Conservation (phyloP, 2,113 vertebrate genomes). For the Tyrannus savana region DNA sequence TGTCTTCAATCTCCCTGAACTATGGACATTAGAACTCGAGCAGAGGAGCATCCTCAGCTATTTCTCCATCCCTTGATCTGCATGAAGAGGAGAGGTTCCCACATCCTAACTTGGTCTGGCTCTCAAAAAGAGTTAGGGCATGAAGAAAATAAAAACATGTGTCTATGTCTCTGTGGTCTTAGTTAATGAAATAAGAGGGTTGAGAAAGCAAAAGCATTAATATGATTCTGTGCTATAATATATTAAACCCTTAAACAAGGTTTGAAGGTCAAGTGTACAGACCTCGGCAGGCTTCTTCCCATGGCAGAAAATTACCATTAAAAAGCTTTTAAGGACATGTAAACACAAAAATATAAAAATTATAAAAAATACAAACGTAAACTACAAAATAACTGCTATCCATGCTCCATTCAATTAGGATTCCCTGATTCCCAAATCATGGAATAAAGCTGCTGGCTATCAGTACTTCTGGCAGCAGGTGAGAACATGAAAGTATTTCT, state of each 20-base stretch:
- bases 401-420: accelerated
- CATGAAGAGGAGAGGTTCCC: background rate
- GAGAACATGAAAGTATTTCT: background rate
- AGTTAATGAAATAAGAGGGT: constrained; percentile 33
- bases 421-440: background rate
- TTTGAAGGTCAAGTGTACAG: background rate
- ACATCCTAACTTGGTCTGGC: background rate
- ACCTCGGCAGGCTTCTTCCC: background rate
- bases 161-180: background rate
- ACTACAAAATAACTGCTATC: background rate
- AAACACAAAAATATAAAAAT: background rate
- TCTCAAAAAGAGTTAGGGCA: background rate
- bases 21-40: background rate
- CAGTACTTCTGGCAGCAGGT: background rate
- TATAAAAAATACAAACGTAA: background rate
- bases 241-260: constrained; percentile 8
- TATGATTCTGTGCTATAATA: background rate
- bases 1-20: background rate
- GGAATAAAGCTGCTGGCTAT: background rate
- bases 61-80: background rate
- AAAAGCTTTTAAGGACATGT: background rate
- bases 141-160: constrained; percentile 5
- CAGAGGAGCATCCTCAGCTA: background rate
- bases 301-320: background rate
- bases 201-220: constrained; percentile 40